Evolutionary conservation across 2,888 invertebrate genomes (phyloP).

Genomic region (Pammene aurita): DNA sequence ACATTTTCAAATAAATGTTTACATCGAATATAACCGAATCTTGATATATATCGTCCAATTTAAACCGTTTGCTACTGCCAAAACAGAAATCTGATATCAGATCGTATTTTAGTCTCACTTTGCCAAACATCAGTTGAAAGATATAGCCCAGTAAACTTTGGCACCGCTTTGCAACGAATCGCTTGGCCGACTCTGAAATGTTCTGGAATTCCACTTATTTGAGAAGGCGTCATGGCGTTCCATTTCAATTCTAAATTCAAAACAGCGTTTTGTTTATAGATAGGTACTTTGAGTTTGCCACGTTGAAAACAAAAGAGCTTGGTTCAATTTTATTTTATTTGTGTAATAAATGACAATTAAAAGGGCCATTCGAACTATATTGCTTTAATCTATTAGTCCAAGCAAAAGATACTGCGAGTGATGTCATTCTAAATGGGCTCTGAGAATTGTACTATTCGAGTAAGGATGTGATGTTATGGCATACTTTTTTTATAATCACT

Average conservation of each 20-base stretch:
- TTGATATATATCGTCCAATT: not conserved
- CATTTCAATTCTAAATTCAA: conserved; percentile 20
- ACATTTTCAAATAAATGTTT: not conserved
- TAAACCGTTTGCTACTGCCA: conserved; percentile 15
- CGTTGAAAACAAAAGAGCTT: not conserved
- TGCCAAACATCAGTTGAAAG: conserved; percentile 30
- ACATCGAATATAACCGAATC: not conserved
- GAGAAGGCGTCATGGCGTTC: conserved; percentile 6
- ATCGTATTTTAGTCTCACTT: conserved; percentile 31
- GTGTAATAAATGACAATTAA: too few species aligned
- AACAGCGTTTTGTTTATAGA: not conserved
- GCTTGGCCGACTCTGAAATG: conserved; percentile 17
- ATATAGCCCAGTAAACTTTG: conserved; percentile 32
- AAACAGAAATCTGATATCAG: conserved; percentile 14
- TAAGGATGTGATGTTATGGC: too few species aligned
- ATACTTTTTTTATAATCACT: too few species aligned
- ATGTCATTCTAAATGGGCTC: too few species aligned
- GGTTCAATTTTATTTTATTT: not conserved
- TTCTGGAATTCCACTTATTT: conserved; percentile 25
- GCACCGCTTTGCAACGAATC: conserved; percentile 27
- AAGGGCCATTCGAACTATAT: too few species aligned
- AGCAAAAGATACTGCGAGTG: too few species aligned
- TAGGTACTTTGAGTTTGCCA: not conserved
- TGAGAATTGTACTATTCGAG: too few species aligned
- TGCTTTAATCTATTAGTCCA: too few species aligned